Conservation (phyloP, 2,888 invertebrate species). For the Zelleria hepariella region DNA sequence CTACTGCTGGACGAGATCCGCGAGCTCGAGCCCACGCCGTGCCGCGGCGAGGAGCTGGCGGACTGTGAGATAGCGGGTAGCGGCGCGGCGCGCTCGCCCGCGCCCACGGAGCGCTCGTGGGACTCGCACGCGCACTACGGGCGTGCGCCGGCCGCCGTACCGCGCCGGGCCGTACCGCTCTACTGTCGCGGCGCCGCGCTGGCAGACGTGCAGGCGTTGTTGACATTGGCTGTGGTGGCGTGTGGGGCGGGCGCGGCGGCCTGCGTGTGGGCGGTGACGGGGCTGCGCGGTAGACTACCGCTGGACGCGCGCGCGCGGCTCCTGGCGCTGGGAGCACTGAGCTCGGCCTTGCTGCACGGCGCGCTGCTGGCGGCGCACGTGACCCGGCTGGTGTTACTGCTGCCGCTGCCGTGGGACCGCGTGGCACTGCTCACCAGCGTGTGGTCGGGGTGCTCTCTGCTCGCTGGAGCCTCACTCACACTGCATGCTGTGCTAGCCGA, state of each 20-base stretch:
- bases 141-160: conserved; percentile 45
- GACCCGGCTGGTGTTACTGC: conserved; percentile 44
- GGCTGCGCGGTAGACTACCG: conserved; percentile 28
- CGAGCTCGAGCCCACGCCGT: conserved; percentile 68
- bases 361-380: conserved; percentile 47
- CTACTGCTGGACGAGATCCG: conserved; percentile 68
- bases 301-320: conserved; percentile 38
- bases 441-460: conserved; percentile 37
- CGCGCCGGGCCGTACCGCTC: conserved; percentile 55
- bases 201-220: conserved; percentile 25
- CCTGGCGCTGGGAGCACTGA: conserved; percentile 50
- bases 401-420: conserved; percentile 57
- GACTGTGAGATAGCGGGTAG: conserved; percentile 72
- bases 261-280: conserved; percentile 41
- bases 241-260: conserved; percentile 27
- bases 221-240: conserved; percentile 30
- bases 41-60: conserved; percentile 65
- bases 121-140: conserved; percentile 68
- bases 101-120: conserved; percentile 65
- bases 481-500: conserved; percentile 34
- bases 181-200: conserved; percentile 17
- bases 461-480: conserved; percentile 32
- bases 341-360: conserved; percentile 49
- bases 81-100: conserved; percentile 63
- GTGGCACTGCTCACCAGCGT: conserved; percentile 26